phyloP scores from a whole-genome alignment of 2,113 vertebrate genomes.

The Gobio gobio region DNA sequence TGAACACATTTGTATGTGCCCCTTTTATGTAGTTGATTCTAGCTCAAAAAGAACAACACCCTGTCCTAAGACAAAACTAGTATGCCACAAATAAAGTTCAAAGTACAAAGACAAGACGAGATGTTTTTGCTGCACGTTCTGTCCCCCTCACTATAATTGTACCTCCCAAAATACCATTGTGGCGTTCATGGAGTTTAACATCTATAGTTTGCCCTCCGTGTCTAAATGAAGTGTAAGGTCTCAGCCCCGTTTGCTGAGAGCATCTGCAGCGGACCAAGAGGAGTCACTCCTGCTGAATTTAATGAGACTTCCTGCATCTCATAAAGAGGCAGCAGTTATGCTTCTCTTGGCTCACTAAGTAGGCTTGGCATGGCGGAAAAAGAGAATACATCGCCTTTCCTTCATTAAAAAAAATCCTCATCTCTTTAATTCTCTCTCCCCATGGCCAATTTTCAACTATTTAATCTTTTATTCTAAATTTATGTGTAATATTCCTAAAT shows the following conservation, averaged over 20 bases:
- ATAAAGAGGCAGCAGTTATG: conserved; percentile 41
- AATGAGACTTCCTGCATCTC: conserved; percentile 46
- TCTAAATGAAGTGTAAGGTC: conserved; percentile 32
- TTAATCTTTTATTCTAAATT: conserved; percentile 45
- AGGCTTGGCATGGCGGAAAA: conserved; percentile 37
- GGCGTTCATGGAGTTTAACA: background rate
- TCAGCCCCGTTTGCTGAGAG: conserved; percentile 29
- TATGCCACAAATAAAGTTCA: background rate
- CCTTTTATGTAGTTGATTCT: background rate
- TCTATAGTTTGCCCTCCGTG: conserved; percentile 31
- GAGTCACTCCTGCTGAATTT: conserved; percentile 35
- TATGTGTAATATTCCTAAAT: conserved; percentile 42
- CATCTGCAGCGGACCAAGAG: conserved; percentile 31
- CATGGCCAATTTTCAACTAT: conserved; percentile 41
- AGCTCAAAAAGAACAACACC: background rate
- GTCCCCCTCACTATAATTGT: conserved; percentile 4
- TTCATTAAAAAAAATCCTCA: conserved; percentile 23
- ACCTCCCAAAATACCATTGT: conserved; percentile 14
- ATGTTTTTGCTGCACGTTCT: background rate
- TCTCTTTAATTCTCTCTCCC: conserved; percentile 42
- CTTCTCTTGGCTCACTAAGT: conserved; percentile 48
- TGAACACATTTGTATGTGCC: background rate
- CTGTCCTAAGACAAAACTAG: background rate
- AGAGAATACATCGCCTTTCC: conserved; percentile 43
- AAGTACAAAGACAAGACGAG: background rate